Evolutionary conservation across 2,113 vertebrate species (phyloP), one percentile per base, ranked within the genome.

Genomic region (Acrocephalus kingi): DNA sequence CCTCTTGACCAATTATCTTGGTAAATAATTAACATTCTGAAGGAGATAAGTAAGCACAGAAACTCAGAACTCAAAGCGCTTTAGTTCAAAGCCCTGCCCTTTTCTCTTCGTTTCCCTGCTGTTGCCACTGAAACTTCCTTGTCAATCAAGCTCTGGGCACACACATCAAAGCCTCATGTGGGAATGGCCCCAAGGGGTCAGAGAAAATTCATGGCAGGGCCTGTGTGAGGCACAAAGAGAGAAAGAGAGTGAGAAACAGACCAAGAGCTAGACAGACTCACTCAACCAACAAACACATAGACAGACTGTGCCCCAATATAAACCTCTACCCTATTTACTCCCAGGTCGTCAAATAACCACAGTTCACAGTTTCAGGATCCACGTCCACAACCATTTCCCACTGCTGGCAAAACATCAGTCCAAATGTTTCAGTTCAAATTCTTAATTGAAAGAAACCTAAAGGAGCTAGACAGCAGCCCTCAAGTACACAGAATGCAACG

Each of bases 161-260:
- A 98, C 97, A 98, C 99, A 98, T 99, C 98, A 99, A 99, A 99
- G 99, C 97, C 92, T 93, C 89, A 78, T 94, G 93, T 97, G 98
- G 97, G 97, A 98, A 98, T 97, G 97, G 98, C 98, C 98, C 96
- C 30, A 97, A 98, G 98, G 97, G 97, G 97, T 98, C 96, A 97
- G 87, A 93, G 97, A 97, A 98, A 97, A 98, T 98, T 98, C 98
- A 97, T 97, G 96, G 96, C 97, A 98, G 97, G 92, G 97, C 96
- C 97, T 97, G 82, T 77, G 77, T 83, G 90, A 92, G 96, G 97
- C 90, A 96, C 97, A 96, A 95, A 96, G 93, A 94, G 75, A 96
- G 71, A 96, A 93, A 93, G 74, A 93, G 87, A 93, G 94, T 55
- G 81, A 92, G 80, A 95, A 87, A 87, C 80, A 97, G 84, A 94